Evolutionary conservation across 2,797 vertebrate species (phyloP).

Genomic region (Lepilemur ruficaudatus): DNA sequence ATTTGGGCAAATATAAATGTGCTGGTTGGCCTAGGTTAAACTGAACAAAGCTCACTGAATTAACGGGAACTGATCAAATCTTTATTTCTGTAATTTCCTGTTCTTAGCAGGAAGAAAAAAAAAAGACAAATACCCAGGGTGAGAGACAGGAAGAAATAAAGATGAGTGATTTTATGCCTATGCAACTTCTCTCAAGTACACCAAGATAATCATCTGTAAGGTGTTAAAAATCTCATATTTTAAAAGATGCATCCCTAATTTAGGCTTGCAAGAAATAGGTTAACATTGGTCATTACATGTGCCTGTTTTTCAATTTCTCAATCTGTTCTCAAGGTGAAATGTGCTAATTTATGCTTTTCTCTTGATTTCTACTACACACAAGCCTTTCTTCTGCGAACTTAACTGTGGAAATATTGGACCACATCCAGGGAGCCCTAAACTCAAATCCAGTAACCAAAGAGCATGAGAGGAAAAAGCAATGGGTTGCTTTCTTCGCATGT

Average conservation of each 20-base stretch:
- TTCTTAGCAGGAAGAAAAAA: constrained; percentile 35
- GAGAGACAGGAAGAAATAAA: constrained; percentile 65
- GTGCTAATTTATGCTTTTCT: neutral
- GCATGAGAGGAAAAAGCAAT: neutral
- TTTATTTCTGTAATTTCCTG: constrained; percentile 58
- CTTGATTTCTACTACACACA: neutral
- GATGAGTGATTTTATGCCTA: neutral
- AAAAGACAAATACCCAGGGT: constrained; percentile 26
- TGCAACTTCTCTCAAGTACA: neutral
- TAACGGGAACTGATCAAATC: constrained; percentile 58
- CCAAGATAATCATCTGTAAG: constrained; percentile 10
- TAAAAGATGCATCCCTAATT: neutral
- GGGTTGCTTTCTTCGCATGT: neutral
- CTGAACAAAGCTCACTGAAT: neutral
- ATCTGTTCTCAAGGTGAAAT: neutral
- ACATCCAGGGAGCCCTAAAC: neutral
- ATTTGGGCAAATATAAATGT: neutral
- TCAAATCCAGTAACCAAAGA: neutral
- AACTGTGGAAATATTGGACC: neutral
- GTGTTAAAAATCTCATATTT: neutral
- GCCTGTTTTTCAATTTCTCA: neutral
- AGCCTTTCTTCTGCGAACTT: neutral
- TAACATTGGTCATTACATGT: neutral
- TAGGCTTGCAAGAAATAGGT: neutral
- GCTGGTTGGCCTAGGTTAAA: neutral